phyloP scores from a whole-genome alignment of 2,888 invertebrate species.

The Cremastobaeus sp. region DNA sequence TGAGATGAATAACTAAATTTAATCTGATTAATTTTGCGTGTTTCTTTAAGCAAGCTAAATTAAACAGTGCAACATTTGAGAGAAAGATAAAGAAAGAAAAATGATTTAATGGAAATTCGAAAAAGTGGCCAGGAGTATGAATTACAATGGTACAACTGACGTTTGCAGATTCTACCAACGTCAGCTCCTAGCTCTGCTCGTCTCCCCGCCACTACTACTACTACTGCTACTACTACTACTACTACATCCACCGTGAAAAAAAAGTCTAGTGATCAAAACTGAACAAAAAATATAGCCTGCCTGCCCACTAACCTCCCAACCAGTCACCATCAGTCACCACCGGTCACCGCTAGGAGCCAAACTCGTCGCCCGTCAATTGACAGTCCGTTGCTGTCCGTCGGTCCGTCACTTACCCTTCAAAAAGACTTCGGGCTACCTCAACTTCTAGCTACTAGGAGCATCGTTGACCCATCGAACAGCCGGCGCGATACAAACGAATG shows the following conservation, averaged over 20 bases:
- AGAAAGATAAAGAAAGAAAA: constrained; percentile 28
- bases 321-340: constrained; percentile 78
- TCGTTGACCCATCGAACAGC: constrained; percentile 72
- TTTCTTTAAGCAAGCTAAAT: constrained; percentile 5
- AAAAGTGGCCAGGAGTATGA: constrained; percentile 72
- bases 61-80: constrained; percentile 20
- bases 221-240: constrained; percentile 68
- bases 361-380: constrained; percentile 69
- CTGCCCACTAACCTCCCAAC: constrained; percentile 78
- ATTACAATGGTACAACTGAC: constrained; percentile 78
- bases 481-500: constrained; percentile 71
- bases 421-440: constrained; percentile 73
- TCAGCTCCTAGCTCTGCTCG: constrained; percentile 78
- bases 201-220: constrained; percentile 76
- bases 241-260: constrained; percentile 77
- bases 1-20: constrained; percentile 22
- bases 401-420: constrained; percentile 71
- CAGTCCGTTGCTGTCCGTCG: constrained; percentile 73
- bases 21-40: constrained; percentile 13
- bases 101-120: constrained; percentile 42
- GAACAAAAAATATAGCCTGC: constrained; percentile 75
- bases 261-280: constrained; percentile 73
- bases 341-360: constrained; percentile 75
- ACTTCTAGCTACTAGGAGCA: constrained; percentile 74
- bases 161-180: constrained; percentile 78